Evolutionary conservation across 1,140 invertebrate species (phyloP).

Genomic region (Himalopsyche phryganea): DNA sequence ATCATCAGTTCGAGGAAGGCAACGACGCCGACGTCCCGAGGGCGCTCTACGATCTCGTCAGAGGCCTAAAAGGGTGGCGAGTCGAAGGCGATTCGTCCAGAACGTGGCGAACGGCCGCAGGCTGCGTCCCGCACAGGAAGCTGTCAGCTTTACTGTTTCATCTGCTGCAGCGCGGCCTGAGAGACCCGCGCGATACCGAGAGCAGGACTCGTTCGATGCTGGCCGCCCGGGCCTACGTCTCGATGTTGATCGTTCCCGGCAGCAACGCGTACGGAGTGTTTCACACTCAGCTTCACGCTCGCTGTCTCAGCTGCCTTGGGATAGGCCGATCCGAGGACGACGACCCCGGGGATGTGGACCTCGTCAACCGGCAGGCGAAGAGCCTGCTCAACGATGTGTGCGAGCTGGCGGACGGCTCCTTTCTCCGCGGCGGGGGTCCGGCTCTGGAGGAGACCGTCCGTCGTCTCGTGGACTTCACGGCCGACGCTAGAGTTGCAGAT

Average conservation of each 20-base stretch:
- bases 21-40: constrained; percentile 3
- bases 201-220: constrained; percentile 9
- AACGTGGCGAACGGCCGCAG: constrained; percentile 17
- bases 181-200: constrained; percentile 3
- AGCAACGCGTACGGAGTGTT: constrained; percentile 23
- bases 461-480: constrained; percentile 22
- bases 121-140: constrained; percentile 17
- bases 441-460: constrained; percentile 23
- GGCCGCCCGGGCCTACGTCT: constrained; percentile 18
- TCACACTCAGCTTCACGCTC: constrained; percentile 22
- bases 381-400: constrained; percentile 16
- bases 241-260: constrained; percentile 24
- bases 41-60: constrained; percentile 4
- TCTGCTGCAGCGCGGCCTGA: constrained; percentile 20
- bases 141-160: constrained; percentile 20
- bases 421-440: constrained; percentile 7
- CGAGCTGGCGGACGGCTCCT: constrained; percentile 4
- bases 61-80: constrained; percentile 5
- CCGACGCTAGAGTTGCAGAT: constrained; percentile 10
- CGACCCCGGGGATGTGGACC: constrained; percentile 2
- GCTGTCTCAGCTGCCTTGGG: constrained; percentile 24
- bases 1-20: constrained; percentile 8
- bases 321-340: constrained; percentile 12
- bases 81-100: background rate
- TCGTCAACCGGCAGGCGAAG: constrained; percentile 16